These are phyloP conservation scores for Anthonomus grandis DNA, from an alignment of 1,140 invertebrate species.

Conservation along the genomic window DNA sequence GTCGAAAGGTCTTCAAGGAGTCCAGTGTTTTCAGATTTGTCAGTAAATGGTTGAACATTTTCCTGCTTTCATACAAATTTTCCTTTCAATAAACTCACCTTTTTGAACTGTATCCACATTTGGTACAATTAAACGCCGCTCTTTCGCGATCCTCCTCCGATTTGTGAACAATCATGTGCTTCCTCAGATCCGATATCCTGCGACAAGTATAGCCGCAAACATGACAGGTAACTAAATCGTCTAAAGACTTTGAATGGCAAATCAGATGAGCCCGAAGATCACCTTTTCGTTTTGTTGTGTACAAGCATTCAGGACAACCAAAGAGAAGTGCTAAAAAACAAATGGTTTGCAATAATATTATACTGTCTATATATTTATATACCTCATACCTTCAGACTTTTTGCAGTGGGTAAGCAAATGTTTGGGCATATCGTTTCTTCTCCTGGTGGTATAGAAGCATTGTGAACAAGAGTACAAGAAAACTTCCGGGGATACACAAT, in stretches of 20 bases:
- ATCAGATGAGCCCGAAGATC: conserved; percentile 26
- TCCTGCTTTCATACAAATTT: not conserved
- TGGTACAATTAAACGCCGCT: conserved; percentile 21
- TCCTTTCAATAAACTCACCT: conserved; percentile 11
- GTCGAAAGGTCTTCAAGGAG: too few relatives aligned
- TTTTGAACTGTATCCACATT: conserved; percentile 29
- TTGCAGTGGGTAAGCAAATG: conserved; percentile 30
- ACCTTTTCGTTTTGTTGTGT: conserved; percentile 30
- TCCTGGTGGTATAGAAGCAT: conserved; percentile 28
- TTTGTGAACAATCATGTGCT: conserved; percentile 15
- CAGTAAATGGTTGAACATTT: too few relatives aligned
- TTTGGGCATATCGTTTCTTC: conserved; percentile 34
- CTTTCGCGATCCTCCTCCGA: not conserved
- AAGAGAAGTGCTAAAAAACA: conserved; percentile 21
- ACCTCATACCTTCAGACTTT: not conserved
- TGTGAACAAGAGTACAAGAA: conserved; percentile 23
- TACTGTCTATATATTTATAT: not conserved
- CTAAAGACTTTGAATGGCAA: conserved; percentile 12
- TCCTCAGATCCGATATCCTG: conserved; percentile 16
- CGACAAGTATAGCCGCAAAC: conserved; percentile 14
- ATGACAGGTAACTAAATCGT: conserved; percentile 15
- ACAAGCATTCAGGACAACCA: conserved; percentile 23
- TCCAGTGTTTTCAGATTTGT: too few relatives aligned
- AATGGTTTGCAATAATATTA: not conserved
- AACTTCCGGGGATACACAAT: conserved; percentile 9